phyloP scores from a whole-genome alignment of 2,888 invertebrate genomes.

The Mesoligia furuncula region DNA sequence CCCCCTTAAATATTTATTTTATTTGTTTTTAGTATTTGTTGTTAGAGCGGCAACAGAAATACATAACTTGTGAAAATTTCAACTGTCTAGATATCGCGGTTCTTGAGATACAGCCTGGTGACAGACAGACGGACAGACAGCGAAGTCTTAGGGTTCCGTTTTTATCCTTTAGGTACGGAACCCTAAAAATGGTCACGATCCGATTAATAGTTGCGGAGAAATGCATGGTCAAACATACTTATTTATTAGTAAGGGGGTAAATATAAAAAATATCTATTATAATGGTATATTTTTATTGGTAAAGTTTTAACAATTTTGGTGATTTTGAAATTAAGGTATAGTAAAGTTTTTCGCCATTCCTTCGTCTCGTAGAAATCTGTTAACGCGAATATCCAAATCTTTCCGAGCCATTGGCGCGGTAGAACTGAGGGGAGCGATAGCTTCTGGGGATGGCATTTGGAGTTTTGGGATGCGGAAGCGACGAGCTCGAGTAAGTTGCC shows the following conservation, averaged over 20 bases:
- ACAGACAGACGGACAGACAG: too few species aligned
- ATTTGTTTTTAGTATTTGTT: too few species aligned
- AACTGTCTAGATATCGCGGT: too few species aligned
- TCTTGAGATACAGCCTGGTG: too few species aligned
- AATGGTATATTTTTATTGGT: conserved; percentile 20
- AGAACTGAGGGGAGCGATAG: conserved; percentile 78
- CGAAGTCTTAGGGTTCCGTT: too few species aligned
- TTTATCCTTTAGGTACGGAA: too few species aligned
- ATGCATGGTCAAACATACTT: too few species aligned
- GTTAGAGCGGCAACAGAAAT: too few species aligned
- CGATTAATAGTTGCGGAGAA: too few species aligned
- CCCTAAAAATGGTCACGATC: too few species aligned
- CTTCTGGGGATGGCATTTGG: conserved; percentile 77
- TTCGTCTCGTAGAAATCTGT: conserved; percentile 75
- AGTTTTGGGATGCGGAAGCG: conserved; percentile 81
- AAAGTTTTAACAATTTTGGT: conserved; percentile 15
- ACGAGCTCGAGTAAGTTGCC: conserved; percentile 86
- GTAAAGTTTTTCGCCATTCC: conserved; percentile 37
- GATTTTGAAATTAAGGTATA: conserved; percentile 2
- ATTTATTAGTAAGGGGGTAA: background rate
- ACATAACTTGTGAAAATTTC: too few species aligned
- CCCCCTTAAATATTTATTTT: too few species aligned
- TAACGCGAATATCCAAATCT: conserved; percentile 82
- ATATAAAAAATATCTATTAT: background rate
- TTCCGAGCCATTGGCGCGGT: conserved; percentile 80